Base-by-base conservation (phyloP, 2,888 invertebrate species). In the Caradrina kadenii region DNA sequence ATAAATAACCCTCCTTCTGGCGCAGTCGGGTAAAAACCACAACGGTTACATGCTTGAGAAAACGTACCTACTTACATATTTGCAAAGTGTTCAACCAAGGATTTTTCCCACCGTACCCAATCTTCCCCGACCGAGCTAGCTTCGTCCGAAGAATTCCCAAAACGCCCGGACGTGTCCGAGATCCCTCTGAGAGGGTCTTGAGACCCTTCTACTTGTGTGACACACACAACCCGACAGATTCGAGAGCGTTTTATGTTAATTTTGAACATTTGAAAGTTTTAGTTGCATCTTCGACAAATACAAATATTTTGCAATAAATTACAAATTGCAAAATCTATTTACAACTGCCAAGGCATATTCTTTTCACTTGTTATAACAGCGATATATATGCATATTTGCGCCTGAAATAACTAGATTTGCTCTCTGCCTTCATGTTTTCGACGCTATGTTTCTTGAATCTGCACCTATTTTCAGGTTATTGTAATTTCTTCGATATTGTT, bases 81-180 rank as follows among this genome's bases (percentile, higher is more conserved):
- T 74, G 80, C 75, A 73, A 82, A 80, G 76, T 75, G 72, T 73
- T 69, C 66, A 70, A 73, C 73, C 80, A 63, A 78, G 74, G 82
- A 86, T 87, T 87, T 83, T 87, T 85, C 87, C 80, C 86, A 88
- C 84, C 81, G 83, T 84, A 75, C 86, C 71, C 88, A 92, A 89
- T 90, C 86, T 87, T 87, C 82, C 71, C 76, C 78, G 79, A 77
- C 83, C 85, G 82, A 88, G 89, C 88, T 89, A 86, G 90, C 89
- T 86, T 85, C 79, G 80, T 85, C 76, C 82, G 75, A 77, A 79
- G 91, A 89, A 92, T 93, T 92, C 91, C 91, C 90, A 80, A 87
- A 90, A 86, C 89, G 89, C 91, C 90, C 82, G 78, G 80, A 90
- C 90, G 89, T 89, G 88, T 87, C 88, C 86, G 78, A 85, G 85